Evolutionary conservation across 2,888 invertebrate species (phyloP).

Genomic region (Nomada lathburiana): DNA sequence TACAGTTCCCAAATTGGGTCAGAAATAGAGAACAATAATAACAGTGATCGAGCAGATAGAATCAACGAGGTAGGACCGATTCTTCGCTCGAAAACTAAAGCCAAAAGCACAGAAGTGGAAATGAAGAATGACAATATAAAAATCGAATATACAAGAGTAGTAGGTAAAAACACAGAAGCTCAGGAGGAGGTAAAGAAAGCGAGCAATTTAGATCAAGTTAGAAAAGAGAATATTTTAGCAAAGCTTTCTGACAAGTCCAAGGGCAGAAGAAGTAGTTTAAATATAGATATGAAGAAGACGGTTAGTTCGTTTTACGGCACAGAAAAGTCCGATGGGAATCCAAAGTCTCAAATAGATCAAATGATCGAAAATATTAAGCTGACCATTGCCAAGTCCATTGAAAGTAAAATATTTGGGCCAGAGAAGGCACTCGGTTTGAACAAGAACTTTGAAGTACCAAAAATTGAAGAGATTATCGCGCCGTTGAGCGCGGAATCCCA

Average conservation of each 20-base stretch:
- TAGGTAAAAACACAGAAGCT: constrained; percentile 42
- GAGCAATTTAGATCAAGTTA: constrained; percentile 70
- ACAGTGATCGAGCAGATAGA: constrained; percentile 77
- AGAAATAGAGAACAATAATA: constrained; percentile 81
- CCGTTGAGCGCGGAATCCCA: constrained; percentile 80
- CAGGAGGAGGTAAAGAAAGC: constrained; percentile 68
- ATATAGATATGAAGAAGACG: constrained; percentile 80
- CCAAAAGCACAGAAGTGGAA: constrained; percentile 75
- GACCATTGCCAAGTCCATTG: constrained; percentile 81
- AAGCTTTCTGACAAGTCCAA: constrained; percentile 76
- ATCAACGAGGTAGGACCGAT: constrained; percentile 78
- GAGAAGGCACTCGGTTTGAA: constrained; percentile 76
- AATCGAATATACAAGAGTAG: constrained; percentile 59
- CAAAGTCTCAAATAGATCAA: constrained; percentile 80
- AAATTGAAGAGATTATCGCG: constrained; percentile 80
- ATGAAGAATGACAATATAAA: constrained; percentile 69
- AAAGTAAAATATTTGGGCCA: constrained; percentile 78
- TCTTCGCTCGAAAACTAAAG: constrained; percentile 82
- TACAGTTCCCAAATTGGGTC: constrained; percentile 65
- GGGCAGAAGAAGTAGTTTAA: constrained; percentile 80
- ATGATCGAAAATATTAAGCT: constrained; percentile 83
- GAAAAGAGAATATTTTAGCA: constrained; percentile 75
- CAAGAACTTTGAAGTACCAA: constrained; percentile 80
- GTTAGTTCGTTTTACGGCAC: constrained; percentile 76
- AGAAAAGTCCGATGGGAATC: constrained; percentile 75